These are phyloP conservation scores for Lampris incognitus DNA, from an alignment of 2,113 vertebrate genomes.

Conservation along the genomic window DNA sequence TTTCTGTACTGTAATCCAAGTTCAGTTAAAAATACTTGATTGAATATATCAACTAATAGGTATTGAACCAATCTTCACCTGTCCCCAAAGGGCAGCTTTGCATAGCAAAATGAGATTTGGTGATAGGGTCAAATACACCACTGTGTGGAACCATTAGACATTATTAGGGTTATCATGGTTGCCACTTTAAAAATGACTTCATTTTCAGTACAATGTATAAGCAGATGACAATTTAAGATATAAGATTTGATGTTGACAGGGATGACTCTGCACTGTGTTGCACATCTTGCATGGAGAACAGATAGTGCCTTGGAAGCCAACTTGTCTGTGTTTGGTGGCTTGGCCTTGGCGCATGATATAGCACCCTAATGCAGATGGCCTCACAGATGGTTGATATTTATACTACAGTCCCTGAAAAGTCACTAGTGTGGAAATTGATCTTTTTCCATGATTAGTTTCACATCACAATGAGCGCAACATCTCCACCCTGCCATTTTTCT, in stretches of 20 bases:
- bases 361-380: constrained; percentile 83
- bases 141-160: background rate
- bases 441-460: constrained; percentile 75
- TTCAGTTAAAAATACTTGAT: constrained; percentile 30
- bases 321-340: constrained; percentile 74
- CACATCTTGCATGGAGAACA: constrained; percentile 38
- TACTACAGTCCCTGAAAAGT: constrained; percentile 78
- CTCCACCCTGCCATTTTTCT: constrained; percentile 28
- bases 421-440: constrained; percentile 76
- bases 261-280: constrained; percentile 33
- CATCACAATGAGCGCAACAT: constrained; percentile 60
- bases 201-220: constrained; percentile 13
- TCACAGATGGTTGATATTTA: constrained; percentile 85
- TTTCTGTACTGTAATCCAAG: constrained; percentile 21
- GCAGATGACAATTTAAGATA: constrained; percentile 13
- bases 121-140: background rate
- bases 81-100: background rate
- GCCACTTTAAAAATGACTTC: constrained; percentile 37
- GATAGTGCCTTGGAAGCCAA: constrained; percentile 62
- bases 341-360: constrained; percentile 79
- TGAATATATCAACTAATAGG: constrained; percentile 23
- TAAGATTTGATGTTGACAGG: constrained; percentile 32
- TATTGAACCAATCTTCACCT: constrained; percentile 14
- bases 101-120: constrained; percentile 3
- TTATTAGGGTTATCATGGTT: constrained; percentile 20